Base-by-base conservation (phyloP, 2,888 invertebrate genomes). In the Lochmaea capreae region DNA sequence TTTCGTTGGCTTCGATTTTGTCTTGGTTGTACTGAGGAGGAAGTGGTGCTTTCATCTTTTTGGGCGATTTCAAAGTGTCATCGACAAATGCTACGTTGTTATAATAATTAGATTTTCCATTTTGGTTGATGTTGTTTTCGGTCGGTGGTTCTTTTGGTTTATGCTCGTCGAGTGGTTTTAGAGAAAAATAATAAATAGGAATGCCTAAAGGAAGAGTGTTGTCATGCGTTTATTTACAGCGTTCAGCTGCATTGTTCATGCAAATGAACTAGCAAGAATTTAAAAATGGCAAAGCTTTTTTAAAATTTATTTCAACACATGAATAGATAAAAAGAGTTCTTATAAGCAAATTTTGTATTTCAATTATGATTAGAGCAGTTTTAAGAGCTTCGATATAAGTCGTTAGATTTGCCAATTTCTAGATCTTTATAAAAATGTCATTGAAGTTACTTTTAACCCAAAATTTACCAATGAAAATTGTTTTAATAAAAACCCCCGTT, bases 131-230 rank as follows among this genome's bases (percentile, higher is more conserved):
- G 16, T 54, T 43, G 14, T 11, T 49, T 12, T 46, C 9, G 46
- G 3, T 46, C 46, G 61, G 49, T 71, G 68, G 78, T 72, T 77
- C 57, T 65, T 59, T 61, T 75, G 79, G 79, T 72, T 77, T 78
- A 72, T 78, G 77, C 66, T 79, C 79, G 43, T 71, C 67, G 69
- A 74, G 76, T 59, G 76, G 73, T 79, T 78, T 79, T 76, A 81
- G 75, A 71, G 82, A 84, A 76, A 83, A 81, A 81, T 80, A 82
- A 82, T 86, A 87, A 80, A 83, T 85, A 76, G 86, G 85, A 63
- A 87, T 76, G 81, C 87, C 87, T 87, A 78, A 78, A 79, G 78
- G 82, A 81, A 76, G 43, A 63, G 16, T 74, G 79, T 79, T 79
- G 75, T 75, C 81, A 80, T 82, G 82, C 83, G 77, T 80, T 18